Percentiles rank a stretch among this genome's conserved stretches.
Evolutionary conservation across 2,888 invertebrate species (phyloP).

Genomic region (Drosophila siamana): DNA sequence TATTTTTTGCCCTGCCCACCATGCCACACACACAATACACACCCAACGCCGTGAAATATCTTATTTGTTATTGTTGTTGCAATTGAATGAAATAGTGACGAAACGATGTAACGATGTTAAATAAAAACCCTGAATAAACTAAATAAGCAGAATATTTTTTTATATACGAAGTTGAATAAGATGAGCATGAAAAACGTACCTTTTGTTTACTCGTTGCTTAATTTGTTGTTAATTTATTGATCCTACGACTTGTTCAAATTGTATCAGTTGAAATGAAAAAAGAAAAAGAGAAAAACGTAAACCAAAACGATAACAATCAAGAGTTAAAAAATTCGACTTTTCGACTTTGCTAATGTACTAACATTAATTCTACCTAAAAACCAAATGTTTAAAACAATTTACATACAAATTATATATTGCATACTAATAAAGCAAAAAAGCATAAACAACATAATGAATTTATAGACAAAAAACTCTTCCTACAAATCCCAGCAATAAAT

Average conservation of each 20-base stretch:
- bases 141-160: conserved; percentile 51
- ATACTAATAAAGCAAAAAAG: conserved; percentile 35
- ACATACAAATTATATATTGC: conserved; percentile 58
- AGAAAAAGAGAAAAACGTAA: conserved; percentile 8
- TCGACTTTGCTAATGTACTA: conserved; percentile 53
- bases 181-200: conserved; percentile 48
- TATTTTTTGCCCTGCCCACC: conserved; percentile 38
- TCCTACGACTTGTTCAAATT: conserved; percentile 52
- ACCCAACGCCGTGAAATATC: conserved; percentile 34
- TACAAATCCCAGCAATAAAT: conserved; percentile 62
- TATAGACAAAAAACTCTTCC: conserved; percentile 72
- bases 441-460: conserved; percentile 69
- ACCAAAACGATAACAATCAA: conserved; percentile 51
- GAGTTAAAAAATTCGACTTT: conserved; percentile 57
- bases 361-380: conserved; percentile 30
- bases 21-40: conserved; percentile 23
- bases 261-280: conserved; percentile 41
- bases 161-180: conserved; percentile 31
- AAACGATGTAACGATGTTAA: conserved; percentile 39
- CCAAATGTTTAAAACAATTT: conserved; percentile 37
- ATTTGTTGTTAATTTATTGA: conserved; percentile 56
- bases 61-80: conserved; percentile 73
- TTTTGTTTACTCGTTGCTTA: conserved; percentile 51
- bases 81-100: conserved; percentile 31
- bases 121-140: conserved; percentile 44